Conservation (phyloP, 2,888 invertebrate genomes). For the Stenodema calcarata region DNA sequence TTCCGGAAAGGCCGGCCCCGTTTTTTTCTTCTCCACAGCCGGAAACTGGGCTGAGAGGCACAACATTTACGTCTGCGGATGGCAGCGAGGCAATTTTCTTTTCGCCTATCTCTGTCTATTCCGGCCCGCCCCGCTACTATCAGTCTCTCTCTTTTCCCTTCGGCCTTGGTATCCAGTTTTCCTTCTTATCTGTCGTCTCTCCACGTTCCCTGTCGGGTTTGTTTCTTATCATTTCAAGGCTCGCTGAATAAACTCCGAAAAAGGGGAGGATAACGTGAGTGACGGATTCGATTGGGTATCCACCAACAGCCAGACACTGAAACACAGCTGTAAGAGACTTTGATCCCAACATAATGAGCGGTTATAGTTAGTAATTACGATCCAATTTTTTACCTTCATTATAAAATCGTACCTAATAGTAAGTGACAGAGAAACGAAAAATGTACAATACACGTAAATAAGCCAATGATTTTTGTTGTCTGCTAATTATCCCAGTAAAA, state of each 20-base stretch:
- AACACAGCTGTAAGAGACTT: no score
- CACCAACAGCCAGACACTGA: no score
- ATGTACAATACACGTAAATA: no score
- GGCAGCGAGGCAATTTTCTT: background rate
- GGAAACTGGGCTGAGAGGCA: background rate
- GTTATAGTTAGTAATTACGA: no score
- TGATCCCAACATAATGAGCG: no score
- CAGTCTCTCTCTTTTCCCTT: background rate
- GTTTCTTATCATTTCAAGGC: background rate
- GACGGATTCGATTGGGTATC: background rate
- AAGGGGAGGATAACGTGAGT: background rate
- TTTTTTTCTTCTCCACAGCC: background rate
- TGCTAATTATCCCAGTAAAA: no score
- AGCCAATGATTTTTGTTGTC: no score
- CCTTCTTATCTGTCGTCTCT: background rate
- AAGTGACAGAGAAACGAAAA: no score
- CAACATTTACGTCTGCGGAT: background rate
- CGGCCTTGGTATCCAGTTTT: background rate
- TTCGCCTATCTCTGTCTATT: background rate
- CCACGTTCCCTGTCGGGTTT: background rate
- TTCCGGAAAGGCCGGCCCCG: background rate
- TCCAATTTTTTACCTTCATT: no score
- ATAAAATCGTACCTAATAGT: no score
- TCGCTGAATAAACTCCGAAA: background rate
- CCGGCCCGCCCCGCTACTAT: background rate